Evolutionary conservation across 2,888 invertebrate species (phyloP).

Genomic region (Cheilosia scutellata): DNA sequence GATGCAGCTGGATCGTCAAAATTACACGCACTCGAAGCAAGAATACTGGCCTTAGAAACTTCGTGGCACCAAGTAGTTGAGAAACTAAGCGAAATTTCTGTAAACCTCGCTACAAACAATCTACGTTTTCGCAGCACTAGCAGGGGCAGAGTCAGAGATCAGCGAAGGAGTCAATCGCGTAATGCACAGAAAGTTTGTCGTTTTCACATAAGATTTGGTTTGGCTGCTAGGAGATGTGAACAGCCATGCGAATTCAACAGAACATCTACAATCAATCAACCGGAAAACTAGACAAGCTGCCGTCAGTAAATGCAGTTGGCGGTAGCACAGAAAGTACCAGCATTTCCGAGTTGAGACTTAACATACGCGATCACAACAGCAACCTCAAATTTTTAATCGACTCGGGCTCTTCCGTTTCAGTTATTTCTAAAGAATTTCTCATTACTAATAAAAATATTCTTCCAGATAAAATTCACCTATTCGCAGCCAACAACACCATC

Average conservation of each 20-base stretch:
- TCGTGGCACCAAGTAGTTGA: not conserved
- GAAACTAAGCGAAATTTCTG: conserved; percentile 4
- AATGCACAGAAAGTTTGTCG: not conserved
- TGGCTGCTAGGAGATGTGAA: conserved; percentile 1
- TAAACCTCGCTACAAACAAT: not conserved
- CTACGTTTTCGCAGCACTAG: not conserved
- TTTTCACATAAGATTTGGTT: conserved; percentile 6
- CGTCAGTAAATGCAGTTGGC: conserved; percentile 6
- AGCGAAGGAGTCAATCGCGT: not conserved
- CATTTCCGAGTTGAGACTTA: conserved; percentile 11
- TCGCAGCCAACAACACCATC: conserved; percentile 68
- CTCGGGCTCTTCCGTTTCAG: conserved; percentile 72
- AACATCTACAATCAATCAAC: not conserved
- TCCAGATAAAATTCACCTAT: conserved; percentile 52
- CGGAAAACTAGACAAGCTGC: not conserved
- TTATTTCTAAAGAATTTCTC: conserved; percentile 40
- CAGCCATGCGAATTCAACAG: conserved; percentile 8
- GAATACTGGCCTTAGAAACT: not conserved
- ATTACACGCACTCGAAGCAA: not conserved
- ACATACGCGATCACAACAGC: conserved; percentile 18
- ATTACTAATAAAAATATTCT: conserved; percentile 4
- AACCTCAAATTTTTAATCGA: conserved; percentile 67
- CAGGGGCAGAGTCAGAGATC: not conserved
- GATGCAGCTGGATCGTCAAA: not conserved
- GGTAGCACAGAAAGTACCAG: not conserved